Evolutionary conservation across 2,888 invertebrate genomes (phyloP), one percentile per base, ranked within the genome.

Genomic region (Limnephilus marmoratus): DNA sequence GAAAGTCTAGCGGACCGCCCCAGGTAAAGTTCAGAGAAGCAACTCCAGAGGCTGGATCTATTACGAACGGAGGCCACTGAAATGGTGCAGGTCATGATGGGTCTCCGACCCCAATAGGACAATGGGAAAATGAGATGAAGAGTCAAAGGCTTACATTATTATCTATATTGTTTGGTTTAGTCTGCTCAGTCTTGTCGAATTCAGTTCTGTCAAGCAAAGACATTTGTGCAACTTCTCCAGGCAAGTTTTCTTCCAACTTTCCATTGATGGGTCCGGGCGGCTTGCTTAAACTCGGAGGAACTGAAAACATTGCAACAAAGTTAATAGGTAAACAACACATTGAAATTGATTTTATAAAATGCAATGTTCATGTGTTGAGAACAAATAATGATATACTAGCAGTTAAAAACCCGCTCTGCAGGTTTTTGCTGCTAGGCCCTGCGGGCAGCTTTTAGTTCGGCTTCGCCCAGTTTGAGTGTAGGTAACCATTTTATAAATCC

Each of bases 181-280:
- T 15, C 41, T 93, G 90, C 88, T 93, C 93, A 85, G 89, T 93
- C 92, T 92, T 92, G 81, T 94, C 93, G 89, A 93, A 93, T 90
- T 94, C 93, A 53, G 91, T 93, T 90, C 93, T 92, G 88, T 94
- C 93, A 41, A 92, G 86, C 34, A 92, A 93, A 15, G 93, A 92
- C 24, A 93, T 94, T 85, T 93, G 93, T 2, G 92, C 87, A 12
- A 93, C 92, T 90, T 93, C 93, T n/a, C 91, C 92, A 49, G 92
- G 90, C 31, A 80, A 12, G 7, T 86, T 81, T 29, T 80, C 91
- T 11, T 93, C 92, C n/a, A 80, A 80, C 13, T 80, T 83, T n/a
- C 80, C 88, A 81, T 81, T 90, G 12, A 29, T n/a, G 13, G 88
- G 41, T 68, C 80, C 29, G 13, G 45, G 81, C 45, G 24, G 85